Evolutionary conservation across 2,888 invertebrate genomes (phyloP).

Genomic region (Brassicogethes aeneus): DNA sequence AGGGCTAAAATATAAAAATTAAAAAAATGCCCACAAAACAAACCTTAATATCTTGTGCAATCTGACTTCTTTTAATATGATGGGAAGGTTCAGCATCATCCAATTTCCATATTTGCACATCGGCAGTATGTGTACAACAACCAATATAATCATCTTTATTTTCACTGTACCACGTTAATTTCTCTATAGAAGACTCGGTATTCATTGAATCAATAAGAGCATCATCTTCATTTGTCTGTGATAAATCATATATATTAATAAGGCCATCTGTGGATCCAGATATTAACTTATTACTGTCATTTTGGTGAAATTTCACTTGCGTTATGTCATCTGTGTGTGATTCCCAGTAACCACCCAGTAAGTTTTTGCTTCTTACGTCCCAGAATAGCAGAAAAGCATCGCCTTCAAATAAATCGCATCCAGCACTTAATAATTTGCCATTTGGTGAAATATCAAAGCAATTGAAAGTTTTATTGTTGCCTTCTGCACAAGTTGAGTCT

Average conservation of each 20-base stretch:
- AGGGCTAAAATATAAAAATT: too few species aligned
- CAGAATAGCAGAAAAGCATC: conserved; percentile 74
- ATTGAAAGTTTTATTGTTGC: conserved; percentile 48
- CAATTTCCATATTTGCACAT: conserved; percentile 60
- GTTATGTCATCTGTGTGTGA: conserved; percentile 77
- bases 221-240: conserved; percentile 65
- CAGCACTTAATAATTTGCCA: conserved; percentile 62
- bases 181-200: conserved; percentile 67
- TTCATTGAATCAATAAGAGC: conserved; percentile 71
- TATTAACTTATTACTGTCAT: conserved; percentile 55
- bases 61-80: conserved; percentile 48
- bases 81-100: conserved; percentile 52
- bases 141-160: conserved; percentile 46
- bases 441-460: conserved; percentile 69
- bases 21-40: too few species aligned
- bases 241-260: conserved; percentile 74
- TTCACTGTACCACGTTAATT: conserved; percentile 45
- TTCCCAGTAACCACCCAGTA: conserved; percentile 75
- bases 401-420: conserved; percentile 59
- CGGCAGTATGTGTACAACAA: conserved; percentile 63
- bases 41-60: conserved; percentile 53
- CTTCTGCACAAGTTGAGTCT: conserved; percentile 27
- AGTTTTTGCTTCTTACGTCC: conserved; percentile 56
- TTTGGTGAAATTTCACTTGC: conserved; percentile 64
- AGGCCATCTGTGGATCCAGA: conserved; percentile 79